Conservation (phyloP, 2,888 invertebrate genomes). For the Eristalinus sepulchralis region DNA sequence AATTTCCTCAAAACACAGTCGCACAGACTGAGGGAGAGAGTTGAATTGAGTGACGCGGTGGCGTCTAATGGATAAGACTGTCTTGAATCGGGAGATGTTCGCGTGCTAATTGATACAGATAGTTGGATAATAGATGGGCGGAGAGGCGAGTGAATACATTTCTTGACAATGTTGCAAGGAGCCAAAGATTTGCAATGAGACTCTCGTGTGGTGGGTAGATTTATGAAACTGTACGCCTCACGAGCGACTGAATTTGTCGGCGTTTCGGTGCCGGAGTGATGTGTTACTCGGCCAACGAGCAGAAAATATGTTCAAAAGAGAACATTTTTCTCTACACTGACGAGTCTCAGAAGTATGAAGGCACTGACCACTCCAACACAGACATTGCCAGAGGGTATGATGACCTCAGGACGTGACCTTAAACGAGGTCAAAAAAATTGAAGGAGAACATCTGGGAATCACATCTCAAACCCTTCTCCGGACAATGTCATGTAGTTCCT, state of each 20-base stretch:
- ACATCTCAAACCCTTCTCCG: too few relatives aligned
- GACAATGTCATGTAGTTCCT: too few relatives aligned
- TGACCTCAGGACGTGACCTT: too few relatives aligned
- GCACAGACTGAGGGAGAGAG: neutral
- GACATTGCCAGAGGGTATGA: too few relatives aligned
- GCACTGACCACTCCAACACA: too few relatives aligned
- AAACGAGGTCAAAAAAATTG: too few relatives aligned
- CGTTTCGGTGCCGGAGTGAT: neutral
- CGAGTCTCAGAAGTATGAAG: too few relatives aligned
- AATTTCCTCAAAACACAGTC: constrained; percentile 6
- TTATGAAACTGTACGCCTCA: constrained; percentile 11
- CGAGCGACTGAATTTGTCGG: too few relatives aligned
- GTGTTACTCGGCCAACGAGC: too few relatives aligned
- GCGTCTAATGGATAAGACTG: neutral
- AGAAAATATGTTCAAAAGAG: too few relatives aligned
- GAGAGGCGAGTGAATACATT: neutral
- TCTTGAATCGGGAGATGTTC: constrained; percentile 22
- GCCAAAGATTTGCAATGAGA: neutral
- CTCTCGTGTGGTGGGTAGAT: constrained; percentile 21
- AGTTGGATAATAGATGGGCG: constrained; percentile 6
- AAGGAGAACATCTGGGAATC: too few relatives aligned
- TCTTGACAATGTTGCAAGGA: constrained; percentile 37
- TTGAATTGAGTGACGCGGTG: neutral
- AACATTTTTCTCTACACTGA: too few relatives aligned
- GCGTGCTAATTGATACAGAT: constrained; percentile 36